phyloP scores from a whole-genome alignment of 2,797 vertebrate species.

The Avahi laniger region DNA sequence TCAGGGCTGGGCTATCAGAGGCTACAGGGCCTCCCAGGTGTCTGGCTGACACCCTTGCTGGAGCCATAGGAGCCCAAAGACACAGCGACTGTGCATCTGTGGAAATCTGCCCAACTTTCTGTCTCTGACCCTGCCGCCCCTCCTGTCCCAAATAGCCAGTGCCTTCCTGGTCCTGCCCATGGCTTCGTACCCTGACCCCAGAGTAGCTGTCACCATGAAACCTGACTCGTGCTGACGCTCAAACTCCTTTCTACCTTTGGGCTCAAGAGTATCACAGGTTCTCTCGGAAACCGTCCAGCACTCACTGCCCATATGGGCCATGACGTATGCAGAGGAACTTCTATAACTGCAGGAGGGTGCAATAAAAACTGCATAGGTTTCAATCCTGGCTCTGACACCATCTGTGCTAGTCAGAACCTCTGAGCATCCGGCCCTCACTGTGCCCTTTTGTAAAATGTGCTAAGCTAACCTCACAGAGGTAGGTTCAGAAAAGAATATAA shows the following conservation, averaged over 20 bases:
- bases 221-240: too few relatives aligned
- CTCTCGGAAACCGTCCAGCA: background rate
- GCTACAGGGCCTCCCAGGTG: accelerated
- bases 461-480: background rate
- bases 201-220: background rate
- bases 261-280: background rate
- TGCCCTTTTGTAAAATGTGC: background rate
- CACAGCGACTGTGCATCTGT: accelerated
- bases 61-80: background rate
- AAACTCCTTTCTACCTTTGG: background rate
- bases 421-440: background rate
- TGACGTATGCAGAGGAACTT: background rate
- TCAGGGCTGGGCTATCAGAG: background rate
- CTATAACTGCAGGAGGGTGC: too few relatives aligned
- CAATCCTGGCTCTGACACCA: background rate
- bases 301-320: accelerated
- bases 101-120: background rate
- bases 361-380: background rate
- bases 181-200: background rate
- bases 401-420: background rate
- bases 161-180: background rate
- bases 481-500: background rate
- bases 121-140: accelerated
- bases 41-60: background rate
- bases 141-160: background rate